These are phyloP conservation scores for Chelonus formosanus DNA, from an alignment of 2,888 invertebrate genomes.

Conservation along the genomic window DNA sequence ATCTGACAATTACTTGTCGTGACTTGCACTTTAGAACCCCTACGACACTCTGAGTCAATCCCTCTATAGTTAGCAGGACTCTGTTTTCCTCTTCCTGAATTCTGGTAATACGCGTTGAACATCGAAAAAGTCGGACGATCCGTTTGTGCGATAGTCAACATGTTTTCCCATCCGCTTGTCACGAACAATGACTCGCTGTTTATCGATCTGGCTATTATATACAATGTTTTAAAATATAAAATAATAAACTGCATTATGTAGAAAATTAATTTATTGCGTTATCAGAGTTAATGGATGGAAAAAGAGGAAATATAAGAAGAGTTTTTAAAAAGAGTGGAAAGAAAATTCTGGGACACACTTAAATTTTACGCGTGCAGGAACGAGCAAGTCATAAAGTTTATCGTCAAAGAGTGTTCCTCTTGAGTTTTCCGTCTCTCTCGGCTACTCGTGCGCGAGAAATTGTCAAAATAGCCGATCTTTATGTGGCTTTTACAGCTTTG, in stretches of 20 bases:
- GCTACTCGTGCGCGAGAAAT: constrained; percentile 43
- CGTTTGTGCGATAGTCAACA: constrained; percentile 25
- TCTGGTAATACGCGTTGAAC: constrained; percentile 31
- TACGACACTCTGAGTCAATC: constrained; percentile 34
- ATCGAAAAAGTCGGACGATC: constrained; percentile 27
- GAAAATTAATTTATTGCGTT: constrained; percentile 22
- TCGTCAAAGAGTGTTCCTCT: constrained; percentile 45
- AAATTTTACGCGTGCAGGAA: constrained; percentile 43
- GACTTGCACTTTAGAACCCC: constrained; percentile 61
- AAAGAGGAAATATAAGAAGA: constrained; percentile 12
- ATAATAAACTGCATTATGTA: constrained; percentile 18
- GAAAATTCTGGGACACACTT: constrained; percentile 42
- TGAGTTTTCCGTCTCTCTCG: constrained; percentile 20
- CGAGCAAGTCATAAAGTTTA: constrained; percentile 59
- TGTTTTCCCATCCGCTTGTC: constrained; percentile 32
- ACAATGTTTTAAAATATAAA: constrained; percentile 10
- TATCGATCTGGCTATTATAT: constrained; percentile 13
- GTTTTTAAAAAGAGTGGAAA: constrained; percentile 21
- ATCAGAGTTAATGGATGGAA: constrained; percentile 2
- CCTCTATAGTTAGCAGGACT: constrained; percentile 19
- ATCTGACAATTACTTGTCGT: constrained; percentile 59
- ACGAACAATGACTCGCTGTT: constrained; percentile 32
- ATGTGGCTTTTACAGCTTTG: constrained; percentile 58
- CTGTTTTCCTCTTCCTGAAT: constrained; percentile 27
- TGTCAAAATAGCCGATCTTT: constrained; percentile 64